phyloP scores from a whole-genome alignment of 2,113 vertebrate species.

The Silurus meridionalis region DNA sequence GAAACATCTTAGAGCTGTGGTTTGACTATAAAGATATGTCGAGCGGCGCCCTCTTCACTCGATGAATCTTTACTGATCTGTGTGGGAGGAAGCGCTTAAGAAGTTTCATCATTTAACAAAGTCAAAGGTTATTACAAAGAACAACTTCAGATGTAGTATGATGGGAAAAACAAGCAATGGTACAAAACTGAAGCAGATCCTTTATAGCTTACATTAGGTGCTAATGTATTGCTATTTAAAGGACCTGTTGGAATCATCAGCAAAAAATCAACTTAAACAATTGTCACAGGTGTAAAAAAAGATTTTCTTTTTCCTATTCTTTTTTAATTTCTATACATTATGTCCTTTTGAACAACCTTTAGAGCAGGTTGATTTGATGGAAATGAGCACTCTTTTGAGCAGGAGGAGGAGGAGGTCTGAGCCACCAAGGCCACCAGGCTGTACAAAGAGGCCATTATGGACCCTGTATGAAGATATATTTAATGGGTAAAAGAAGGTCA shows the following conservation, averaged over 20 bases:
- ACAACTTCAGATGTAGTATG: background rate
- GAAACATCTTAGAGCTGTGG: constrained; percentile 22
- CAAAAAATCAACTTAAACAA: background rate
- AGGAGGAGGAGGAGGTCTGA: background rate
- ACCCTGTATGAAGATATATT: background rate
- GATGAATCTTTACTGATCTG: constrained; percentile 1
- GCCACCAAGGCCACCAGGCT: constrained; percentile 18
- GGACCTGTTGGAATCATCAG: background rate
- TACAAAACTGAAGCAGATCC: background rate
- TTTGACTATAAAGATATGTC: constrained; percentile 20
- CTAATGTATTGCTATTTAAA: constrained; percentile 1
- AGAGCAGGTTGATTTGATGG: background rate
- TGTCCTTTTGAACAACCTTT: background rate
- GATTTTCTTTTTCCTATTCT: background rate
- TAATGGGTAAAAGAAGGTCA: constrained; percentile 6
- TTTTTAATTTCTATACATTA: background rate
- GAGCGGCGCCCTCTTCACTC: constrained; percentile 16
- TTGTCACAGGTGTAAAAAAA: background rate
- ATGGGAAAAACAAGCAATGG: background rate
- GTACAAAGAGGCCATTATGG: constrained; percentile 1
- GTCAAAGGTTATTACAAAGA: background rate
- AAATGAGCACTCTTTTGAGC: background rate
- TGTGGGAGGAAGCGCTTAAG: constrained; percentile 23
- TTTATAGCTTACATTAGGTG: too few species aligned
- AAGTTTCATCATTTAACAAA: constrained; percentile 31